Conservation (phyloP, 30 jellyfish, hydroid and myxozoan genomes). For the Nemopilema nomurai region DNA sequence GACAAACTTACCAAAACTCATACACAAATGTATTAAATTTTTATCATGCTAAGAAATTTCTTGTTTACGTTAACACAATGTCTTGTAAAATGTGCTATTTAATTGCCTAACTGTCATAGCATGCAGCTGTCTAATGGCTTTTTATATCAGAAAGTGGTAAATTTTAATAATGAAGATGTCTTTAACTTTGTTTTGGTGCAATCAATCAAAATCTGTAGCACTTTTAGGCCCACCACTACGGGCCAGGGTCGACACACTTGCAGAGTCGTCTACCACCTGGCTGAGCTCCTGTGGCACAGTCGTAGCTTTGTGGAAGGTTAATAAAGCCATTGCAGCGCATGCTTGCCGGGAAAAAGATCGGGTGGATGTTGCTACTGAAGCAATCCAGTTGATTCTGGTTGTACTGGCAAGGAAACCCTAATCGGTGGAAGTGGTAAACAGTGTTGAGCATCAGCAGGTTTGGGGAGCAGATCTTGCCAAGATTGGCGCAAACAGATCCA, state of each 20-base stretch:
- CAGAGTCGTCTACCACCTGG: conserved; percentile 26
- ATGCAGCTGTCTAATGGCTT: no score
- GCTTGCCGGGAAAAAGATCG: conserved; percentile 8
- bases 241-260: conserved; percentile 27
- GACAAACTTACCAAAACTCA: no score
- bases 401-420: conserved; percentile 20
- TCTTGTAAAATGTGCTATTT: no score
- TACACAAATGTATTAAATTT: no score
- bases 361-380: conserved; percentile 4
- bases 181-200: no score
- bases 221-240: neutral
- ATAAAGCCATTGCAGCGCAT: conserved; percentile 28
- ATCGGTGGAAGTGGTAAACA: conserved; percentile 38
- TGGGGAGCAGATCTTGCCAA: conserved; percentile 25
- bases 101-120: no score
- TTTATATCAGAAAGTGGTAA: no score
- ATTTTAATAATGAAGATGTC: no score
- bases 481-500: conserved; percentile 12
- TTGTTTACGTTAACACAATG: no score
- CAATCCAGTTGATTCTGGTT: conserved; percentile 15
- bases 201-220: no score
- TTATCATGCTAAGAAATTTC: no score
- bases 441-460: conserved; percentile 12
- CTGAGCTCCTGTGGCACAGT: conserved; percentile 24
- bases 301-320: conserved; percentile 24